Evolutionary conservation across 2,888 invertebrate genomes (phyloP).

Genomic region (Eupithecia exiguata): DNA sequence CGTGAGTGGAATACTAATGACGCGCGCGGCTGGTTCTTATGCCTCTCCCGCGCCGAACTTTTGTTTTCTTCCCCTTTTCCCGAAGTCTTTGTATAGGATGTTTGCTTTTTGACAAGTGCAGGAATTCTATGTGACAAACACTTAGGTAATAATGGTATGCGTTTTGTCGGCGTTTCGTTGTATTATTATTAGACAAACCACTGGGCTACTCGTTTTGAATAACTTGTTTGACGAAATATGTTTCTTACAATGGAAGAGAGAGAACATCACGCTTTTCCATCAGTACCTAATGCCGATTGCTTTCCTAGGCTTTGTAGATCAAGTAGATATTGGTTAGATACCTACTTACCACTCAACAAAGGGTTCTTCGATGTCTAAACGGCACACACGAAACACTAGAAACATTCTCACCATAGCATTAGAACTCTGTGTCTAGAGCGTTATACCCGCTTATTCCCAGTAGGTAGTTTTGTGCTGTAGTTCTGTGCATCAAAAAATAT

Average conservation of each 20-base stretch:
- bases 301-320: too few species aligned
- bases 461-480: too few species aligned
- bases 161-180: conserved; percentile 37
- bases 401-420: too few species aligned
- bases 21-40: conserved; percentile 61
- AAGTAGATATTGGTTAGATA: too few species aligned
- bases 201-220: conserved; percentile 42
- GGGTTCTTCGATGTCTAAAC: too few species aligned
- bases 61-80: conserved; percentile 73
- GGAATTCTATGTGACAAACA: conserved; percentile 74
- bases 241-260: conserved; percentile 10
- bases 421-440: too few species aligned
- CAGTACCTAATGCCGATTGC: too few species aligned
- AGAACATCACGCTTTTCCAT: neutral
- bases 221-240: conserved; percentile 23
- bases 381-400: too few species aligned
- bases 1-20: conserved; percentile 75
- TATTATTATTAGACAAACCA: conserved; percentile 9
- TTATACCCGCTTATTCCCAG: too few species aligned
- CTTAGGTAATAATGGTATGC: conserved; percentile 60
- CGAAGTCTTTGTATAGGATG: conserved; percentile 69
- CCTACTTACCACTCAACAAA: too few species aligned
- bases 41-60: conserved; percentile 62
- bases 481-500: too few species aligned
- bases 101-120: conserved; percentile 79